Evolutionary conservation across 2,797 vertebrate genomes (phyloP), one percentile per base, ranked within the genome.

Genomic region (Scolopax bukidnonensis): DNA sequence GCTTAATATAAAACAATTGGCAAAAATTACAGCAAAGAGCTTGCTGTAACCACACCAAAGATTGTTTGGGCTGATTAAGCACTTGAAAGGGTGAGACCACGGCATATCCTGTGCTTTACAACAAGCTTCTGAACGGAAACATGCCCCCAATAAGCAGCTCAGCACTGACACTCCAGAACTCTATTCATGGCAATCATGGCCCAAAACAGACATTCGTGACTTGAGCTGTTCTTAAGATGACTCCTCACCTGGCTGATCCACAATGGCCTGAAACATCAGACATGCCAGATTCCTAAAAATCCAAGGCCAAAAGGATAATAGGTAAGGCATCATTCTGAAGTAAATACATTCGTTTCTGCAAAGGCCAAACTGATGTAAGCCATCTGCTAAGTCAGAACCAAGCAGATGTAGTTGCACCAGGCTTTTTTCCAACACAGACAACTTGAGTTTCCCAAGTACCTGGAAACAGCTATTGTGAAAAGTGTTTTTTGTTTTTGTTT

Each of bases 41-140:
- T 82, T 69, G 51, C n/a, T 56, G 51, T 38, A 91, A 63, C 68
- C 89, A 93, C 77, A 83, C 81, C 81, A 71, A 86, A 93, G 85
- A 89, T 17, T 48, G 67, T 28, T 51, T 79, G 48, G 63, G 43
- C 41, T 86, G 63, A 89, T 57, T 47, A 88, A 70, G 41, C 53
- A 51, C 76, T 77, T 47, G 43, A 59, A 84, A 79, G 57, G 47
- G 20, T 50, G 24, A 93, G 73, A 74, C 33, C 67, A 79, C 14
- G 59, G 32, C 56, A 79, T 56, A 60, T 7, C 21, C 64, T 45
- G 6, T 36, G 27, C 38, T 73, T 82, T 56, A 70, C 16, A 84
- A 43, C 20, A 59, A 54, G 48, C 43, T 84, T 47, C 78, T 61
- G 30, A 78, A 9, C 60, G 71, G 25, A 84, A 76, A 43, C 2